Conservation (phyloP, 2,113 vertebrate genomes). For the Corythaixoides concolor region DNA sequence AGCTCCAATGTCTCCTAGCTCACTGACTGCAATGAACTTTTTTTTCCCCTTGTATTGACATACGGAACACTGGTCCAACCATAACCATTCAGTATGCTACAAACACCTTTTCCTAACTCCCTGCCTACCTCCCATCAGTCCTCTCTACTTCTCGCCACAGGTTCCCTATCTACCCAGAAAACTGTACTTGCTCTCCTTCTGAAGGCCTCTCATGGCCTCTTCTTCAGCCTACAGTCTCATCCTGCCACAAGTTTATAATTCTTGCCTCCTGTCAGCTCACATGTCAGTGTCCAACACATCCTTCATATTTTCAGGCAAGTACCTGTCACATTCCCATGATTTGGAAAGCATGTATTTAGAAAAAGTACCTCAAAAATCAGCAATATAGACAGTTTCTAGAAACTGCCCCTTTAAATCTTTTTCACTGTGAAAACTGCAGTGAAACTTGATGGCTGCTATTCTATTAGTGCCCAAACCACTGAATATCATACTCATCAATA, state of each 20-base stretch:
- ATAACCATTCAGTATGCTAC: not conserved
- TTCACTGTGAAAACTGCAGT: not conserved
- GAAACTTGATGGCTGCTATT: not conserved
- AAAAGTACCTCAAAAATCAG: not conserved
- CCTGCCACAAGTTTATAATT: not conserved
- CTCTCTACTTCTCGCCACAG: not conserved
- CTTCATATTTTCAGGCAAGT: not conserved
- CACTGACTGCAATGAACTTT: not conserved
- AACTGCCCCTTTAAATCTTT: accelerated
- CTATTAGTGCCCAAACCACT: not conserved
- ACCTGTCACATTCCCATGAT: accelerated
- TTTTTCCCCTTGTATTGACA: not conserved
- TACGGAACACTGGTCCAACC: accelerated
- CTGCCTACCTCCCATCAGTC: not conserved
- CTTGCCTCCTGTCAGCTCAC: not conserved
- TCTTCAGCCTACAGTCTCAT: not conserved
- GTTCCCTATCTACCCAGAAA: not conserved
- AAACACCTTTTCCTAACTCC: not conserved
- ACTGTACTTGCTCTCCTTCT: not conserved
- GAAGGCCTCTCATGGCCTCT: not conserved
- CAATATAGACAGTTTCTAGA: not conserved
- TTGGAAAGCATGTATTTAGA: not conserved
- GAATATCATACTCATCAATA: not conserved
- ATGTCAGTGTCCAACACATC: not conserved
- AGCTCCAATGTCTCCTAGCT: not conserved